Evolutionary conservation across 2,888 invertebrate species (phyloP).

Genomic region (Ennomos fuscantarius): DNA sequence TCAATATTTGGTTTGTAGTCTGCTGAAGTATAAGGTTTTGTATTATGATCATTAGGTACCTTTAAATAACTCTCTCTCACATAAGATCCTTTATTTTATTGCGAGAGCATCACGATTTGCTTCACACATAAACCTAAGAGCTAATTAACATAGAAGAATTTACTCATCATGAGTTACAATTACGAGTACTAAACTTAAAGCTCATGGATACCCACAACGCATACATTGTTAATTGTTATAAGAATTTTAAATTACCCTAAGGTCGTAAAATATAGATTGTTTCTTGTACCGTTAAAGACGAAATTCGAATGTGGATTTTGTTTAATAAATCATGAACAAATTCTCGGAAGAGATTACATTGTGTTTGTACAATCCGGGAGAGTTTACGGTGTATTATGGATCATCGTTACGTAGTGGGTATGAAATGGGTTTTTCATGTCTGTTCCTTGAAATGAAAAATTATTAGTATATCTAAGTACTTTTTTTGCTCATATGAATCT

Average conservation of each 20-base stretch:
- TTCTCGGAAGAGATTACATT: constrained; percentile 69
- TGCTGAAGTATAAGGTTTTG: no score
- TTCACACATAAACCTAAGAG: neutral
- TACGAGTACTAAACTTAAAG: no score
- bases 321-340: constrained; percentile 65
- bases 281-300: constrained; percentile 56
- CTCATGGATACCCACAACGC: constrained; percentile 16
- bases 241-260: constrained; percentile 52
- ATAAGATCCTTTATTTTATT: no score
- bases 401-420: constrained; percentile 30
- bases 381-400: constrained; percentile 65
- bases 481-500: neutral
- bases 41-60: no score
- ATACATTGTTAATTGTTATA: constrained; percentile 42
- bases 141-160: neutral
- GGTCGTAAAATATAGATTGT: constrained; percentile 57
- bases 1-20: no score
- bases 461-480: neutral
- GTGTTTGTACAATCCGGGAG: constrained; percentile 59
- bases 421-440: constrained; percentile 33
- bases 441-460: constrained; percentile 11
- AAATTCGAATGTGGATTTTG: constrained; percentile 61
- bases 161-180: no score
- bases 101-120: no score
- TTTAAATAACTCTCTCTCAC: no score